Evolutionary conservation across 2,797 vertebrate genomes (phyloP), one percentile per base, ranked within the genome.

Genomic region (Carduelis carduelis): DNA sequence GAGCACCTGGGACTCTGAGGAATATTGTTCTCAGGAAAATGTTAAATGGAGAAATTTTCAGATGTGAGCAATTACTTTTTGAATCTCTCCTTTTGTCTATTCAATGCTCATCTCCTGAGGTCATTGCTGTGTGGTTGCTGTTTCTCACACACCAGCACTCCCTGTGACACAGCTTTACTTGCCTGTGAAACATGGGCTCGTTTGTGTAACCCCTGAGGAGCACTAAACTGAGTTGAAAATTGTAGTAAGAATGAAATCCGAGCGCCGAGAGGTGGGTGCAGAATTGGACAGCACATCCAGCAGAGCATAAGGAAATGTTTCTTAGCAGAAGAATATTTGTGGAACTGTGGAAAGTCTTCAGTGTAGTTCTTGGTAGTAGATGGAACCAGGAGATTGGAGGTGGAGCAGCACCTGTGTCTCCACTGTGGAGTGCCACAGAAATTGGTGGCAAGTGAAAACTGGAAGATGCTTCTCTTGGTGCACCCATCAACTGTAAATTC

Each of bases 81-180:
- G 6, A 57, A 11, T 35, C n/a, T 56, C 32, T 86, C 10, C 44
- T 35, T 88, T 39, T 66, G 9, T 46, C 34, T 66, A 1, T 46
- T 43, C 14, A 82, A 26, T 79, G 37, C 26, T 59, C 60, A 27
- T 4, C 49, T 76, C 24, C 26, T 52, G 70, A 81, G 30, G 34
- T 55, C 0, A 0, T 18, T 53, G 26, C 50, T 3, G 1, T 63
- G 46, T 47, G 7, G 1, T 15, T 43, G 11, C 15, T 60, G 30
- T 63, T 65, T 32, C 5, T 65, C 14, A 13, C 32, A 12, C 32
- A 28, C 4, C 22, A 22, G 20, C 8, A 7, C 12, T 79, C 86
- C 46, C 47, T 39, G 4, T 39, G 13, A 4, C 8, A n/a, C 14
- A 37, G 28, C 8, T 90, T 78, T 81, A 35, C 32, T 69, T 13